Percentiles rank a stretch among this genome's conserved stretches.
Evolutionary conservation across 2,797 vertebrate species (phyloP).

Genomic region (Aulostomus chinensis): DNA sequence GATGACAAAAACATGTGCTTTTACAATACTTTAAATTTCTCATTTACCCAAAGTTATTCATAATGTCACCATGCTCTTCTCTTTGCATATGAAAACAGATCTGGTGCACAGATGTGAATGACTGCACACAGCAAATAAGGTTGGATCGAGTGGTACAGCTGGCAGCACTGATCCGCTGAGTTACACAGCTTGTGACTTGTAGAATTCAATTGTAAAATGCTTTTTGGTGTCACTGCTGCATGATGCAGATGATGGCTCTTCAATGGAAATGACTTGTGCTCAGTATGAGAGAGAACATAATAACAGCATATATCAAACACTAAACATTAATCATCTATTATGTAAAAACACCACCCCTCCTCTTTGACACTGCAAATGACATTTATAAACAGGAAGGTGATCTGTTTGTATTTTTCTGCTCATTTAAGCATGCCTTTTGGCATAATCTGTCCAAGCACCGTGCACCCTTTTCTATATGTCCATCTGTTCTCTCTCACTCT

Average conservation of each 20-base stretch:
- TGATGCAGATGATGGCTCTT: constrained; percentile 12
- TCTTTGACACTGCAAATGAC: constrained; percentile 42
- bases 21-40: constrained; percentile 11
- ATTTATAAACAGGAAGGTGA: constrained; percentile 47
- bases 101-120: not conserved
- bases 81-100: not conserved
- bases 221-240: not conserved
- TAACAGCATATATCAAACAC: constrained; percentile 27
- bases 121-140: not conserved
- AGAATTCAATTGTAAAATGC: constrained; percentile 2
- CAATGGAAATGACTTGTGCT: constrained; percentile 46
- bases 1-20: constrained; percentile 33
- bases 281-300: constrained; percentile 18
- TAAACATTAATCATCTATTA: constrained; percentile 7
- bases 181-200: constrained; percentile 27
- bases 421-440: constrained; percentile 42
- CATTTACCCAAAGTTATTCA: constrained; percentile 5
- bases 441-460: constrained; percentile 51
- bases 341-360: constrained; percentile 12
- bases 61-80: constrained; percentile 8
- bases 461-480: constrained; percentile 38
- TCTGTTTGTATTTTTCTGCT: constrained; percentile 45
- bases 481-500: constrained; percentile 21
- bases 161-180: constrained; percentile 17
- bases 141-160: constrained; percentile 3